phyloP scores from a whole-genome alignment of 2,888 invertebrate genomes.

The Ornithoptera priamus region DNA sequence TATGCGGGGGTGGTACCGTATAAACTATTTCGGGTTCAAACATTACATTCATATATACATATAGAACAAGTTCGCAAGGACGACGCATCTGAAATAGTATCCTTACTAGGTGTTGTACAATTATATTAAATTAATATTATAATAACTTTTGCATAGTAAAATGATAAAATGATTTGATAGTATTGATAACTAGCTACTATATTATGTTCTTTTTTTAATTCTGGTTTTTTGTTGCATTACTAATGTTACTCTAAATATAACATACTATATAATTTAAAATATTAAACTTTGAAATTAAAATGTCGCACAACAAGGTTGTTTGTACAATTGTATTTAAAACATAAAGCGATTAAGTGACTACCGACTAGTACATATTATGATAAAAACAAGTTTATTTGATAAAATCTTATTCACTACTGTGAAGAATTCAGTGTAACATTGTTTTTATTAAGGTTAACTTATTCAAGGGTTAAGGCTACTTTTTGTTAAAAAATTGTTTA shows the following conservation, averaged over 20 bases:
- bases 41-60: constrained; percentile 34
- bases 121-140: background rate
- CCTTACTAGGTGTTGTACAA: background rate
- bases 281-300: too few relatives aligned
- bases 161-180: too few relatives aligned
- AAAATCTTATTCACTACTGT: constrained; percentile 10
- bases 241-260: too few relatives aligned
- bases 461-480: too few relatives aligned
- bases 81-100: constrained; percentile 17
- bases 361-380: constrained; percentile 4
- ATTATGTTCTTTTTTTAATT: too few relatives aligned
- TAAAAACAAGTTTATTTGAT: constrained; percentile 22
- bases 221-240: too few relatives aligned
- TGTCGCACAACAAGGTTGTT: background rate
- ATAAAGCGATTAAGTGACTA: constrained; percentile 16
- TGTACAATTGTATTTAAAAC: background rate
- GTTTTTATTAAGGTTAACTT: background rate
- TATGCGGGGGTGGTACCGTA: constrained; percentile 53
- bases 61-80: constrained; percentile 15
- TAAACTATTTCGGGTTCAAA: constrained; percentile 47
- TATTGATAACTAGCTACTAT: too few relatives aligned
- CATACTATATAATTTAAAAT: too few relatives aligned
- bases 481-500: too few relatives aligned
- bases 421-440: constrained; percentile 23
- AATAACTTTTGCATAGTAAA: background rate